A percentile compares a stretch with the other conserved stretches of the same genome.
These are phyloP conservation scores for Psittacara wagleri DNA, from an alignment of 2,113 vertebrate species.

Conservation along the genomic window DNA sequence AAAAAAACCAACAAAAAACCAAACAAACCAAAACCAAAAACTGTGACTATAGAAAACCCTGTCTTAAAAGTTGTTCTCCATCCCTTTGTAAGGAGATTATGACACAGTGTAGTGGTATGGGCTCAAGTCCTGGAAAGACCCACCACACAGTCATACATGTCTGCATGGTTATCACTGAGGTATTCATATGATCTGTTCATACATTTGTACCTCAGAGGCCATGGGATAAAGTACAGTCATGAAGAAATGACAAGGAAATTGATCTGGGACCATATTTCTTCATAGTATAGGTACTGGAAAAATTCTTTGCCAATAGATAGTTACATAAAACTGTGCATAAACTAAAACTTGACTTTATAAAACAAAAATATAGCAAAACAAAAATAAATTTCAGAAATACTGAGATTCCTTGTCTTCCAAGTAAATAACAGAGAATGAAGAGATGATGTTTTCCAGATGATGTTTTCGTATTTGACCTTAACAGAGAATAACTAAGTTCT, in stretches of 20 bases:
- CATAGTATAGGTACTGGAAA: not conserved
- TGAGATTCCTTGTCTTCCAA: not conserved
- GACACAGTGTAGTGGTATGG: not conserved
- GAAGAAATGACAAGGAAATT: not conserved
- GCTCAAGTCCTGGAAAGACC: not conserved
- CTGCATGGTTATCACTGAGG: not conserved
- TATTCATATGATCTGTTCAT: not conserved
- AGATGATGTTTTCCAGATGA: not conserved
- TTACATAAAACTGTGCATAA: not conserved
- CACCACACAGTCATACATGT: no score
- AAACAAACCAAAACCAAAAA: not conserved
- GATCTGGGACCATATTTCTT: not conserved
- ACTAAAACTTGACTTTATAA: not conserved
- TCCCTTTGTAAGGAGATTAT: not conserved
- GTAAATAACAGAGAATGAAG: not conserved
- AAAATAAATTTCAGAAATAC: not conserved
- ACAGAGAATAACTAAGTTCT: not conserved
- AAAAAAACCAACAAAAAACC: not conserved
- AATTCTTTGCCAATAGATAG: not conserved
- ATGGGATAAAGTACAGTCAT: not conserved
- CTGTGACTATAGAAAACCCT: not conserved
- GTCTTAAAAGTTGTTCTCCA: not conserved
- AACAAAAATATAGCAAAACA: not conserved
- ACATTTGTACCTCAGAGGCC: not conserved
- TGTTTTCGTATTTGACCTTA: not conserved